A percentile compares a stretch with the other conserved stretches of the same genome.
These are phyloP conservation scores for Pipa parva DNA, from an alignment of 2,113 vertebrate species.

Conservation along the genomic window DNA sequence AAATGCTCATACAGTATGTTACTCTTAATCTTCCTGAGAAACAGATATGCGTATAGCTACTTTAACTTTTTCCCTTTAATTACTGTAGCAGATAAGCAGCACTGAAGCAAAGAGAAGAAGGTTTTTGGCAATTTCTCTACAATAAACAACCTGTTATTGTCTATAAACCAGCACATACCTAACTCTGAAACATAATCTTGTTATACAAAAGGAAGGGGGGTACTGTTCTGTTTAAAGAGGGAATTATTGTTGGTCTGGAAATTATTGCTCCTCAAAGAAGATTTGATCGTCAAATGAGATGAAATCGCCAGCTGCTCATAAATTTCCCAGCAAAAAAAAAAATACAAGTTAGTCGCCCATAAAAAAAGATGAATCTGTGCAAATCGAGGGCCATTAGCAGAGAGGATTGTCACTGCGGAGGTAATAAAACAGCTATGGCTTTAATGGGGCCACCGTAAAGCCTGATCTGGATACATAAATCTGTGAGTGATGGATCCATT, in stretches of 20 bases:
- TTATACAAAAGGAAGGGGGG: not conserved
- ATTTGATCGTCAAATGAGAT: slow-evolving; percentile 23
- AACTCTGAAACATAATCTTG: not conserved
- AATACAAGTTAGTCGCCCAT: slow-evolving; percentile 30
- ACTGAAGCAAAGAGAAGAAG: no score
- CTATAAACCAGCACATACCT: not conserved
- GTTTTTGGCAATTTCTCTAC: no score
- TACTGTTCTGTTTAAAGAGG: not conserved
- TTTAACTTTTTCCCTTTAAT: no score
- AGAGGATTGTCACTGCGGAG: slow-evolving; percentile 32
- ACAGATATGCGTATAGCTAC: no score
- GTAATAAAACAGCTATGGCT: slow-evolving; percentile 29
- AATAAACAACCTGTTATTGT: not conserved
- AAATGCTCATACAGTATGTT: no score
- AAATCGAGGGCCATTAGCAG: slow-evolving; percentile 36
- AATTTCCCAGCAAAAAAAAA: slow-evolving; percentile 27
- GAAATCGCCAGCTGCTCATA: slow-evolving; percentile 24
- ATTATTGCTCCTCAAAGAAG: slow-evolving; percentile 7
- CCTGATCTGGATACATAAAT: slow-evolving; percentile 36
- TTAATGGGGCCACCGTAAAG: slow-evolving; percentile 40
- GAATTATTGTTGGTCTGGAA: not conserved
- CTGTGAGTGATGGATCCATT: slow-evolving; percentile 26
- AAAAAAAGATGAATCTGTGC: slow-evolving; percentile 39
- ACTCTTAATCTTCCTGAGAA: no score
- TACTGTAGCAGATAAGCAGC: no score